These are phyloP conservation scores for Sebastes hubbsi DNA, from an alignment of 2,797 vertebrate species.

Conservation along the genomic window DNA sequence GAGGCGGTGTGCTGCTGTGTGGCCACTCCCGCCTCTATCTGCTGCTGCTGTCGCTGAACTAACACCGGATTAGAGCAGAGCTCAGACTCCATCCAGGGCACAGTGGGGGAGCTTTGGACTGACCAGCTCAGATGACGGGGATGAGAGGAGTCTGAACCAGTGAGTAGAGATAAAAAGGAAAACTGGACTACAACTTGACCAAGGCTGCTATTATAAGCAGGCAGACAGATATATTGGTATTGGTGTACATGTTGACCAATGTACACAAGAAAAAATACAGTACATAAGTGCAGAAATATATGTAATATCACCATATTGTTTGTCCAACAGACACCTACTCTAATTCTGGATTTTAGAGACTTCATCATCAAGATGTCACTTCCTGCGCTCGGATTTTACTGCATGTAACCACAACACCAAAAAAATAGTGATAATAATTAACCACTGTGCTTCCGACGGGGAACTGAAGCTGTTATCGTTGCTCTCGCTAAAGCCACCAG, in stretches of 20 bases:
- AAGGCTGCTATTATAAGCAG: neutral
- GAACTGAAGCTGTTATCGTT: too few relatives aligned
- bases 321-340: neutral
- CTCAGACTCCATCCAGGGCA: conserved; percentile 48
- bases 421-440: neutral
- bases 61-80: conserved; percentile 59
- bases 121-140: conserved; percentile 18
- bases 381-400: neutral
- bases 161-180: conserved; percentile 21
- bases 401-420: neutral
- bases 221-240: neutral
- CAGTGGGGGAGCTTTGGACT: conserved; percentile 38
- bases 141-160: conserved; percentile 26
- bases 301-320: neutral
- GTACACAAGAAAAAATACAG: neutral
- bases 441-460: neutral
- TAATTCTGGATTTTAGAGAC: neutral
- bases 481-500: too few relatives aligned
- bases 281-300: neutral
- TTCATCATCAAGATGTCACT: neutral
- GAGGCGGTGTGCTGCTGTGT: conserved; percentile 44
- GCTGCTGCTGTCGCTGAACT: conserved; percentile 46
- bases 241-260: neutral
- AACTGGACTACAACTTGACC: conserved; percentile 16
- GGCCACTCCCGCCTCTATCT: conserved; percentile 48